Conservation (phyloP, 2,888 invertebrate species). For the Vannuccia rotundouncinata region DNA sequence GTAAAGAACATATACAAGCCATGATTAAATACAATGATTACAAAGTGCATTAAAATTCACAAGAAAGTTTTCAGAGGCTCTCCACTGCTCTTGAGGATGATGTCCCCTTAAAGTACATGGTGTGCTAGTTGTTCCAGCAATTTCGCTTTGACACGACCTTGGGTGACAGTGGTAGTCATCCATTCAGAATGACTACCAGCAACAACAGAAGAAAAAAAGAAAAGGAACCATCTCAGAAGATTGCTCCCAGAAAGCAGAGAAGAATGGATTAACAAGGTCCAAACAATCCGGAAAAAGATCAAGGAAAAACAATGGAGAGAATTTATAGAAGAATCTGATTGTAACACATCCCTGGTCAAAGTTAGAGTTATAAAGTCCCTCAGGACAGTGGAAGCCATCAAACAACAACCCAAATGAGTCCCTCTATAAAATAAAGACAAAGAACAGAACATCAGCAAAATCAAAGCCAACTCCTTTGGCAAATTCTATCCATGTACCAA, state of each 20-base stretch:
- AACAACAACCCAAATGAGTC: constrained; percentile 12
- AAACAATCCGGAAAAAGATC: neutral
- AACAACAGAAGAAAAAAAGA: no score
- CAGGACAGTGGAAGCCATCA: neutral
- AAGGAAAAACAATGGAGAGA: constrained; percentile 11
- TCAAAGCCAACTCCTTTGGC: constrained; percentile 1
- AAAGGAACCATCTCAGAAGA: neutral
- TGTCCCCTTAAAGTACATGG: no score
- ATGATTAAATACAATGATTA: no score
- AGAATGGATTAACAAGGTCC: constrained; percentile 10
- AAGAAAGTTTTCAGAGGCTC: no score
- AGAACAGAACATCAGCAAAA: neutral
- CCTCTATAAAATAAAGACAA: neutral
- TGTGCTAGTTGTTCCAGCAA: no score
- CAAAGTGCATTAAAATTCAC: no score
- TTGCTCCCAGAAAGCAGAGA: constrained; percentile 9
- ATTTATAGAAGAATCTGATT: constrained; percentile 20
- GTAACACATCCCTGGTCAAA: constrained; percentile 2
- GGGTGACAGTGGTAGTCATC: no score
- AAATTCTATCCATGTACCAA: constrained; percentile 10
- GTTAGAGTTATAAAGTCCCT: constrained; percentile 9
- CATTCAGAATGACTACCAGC: no score
- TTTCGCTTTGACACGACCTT: no score
- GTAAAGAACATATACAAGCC: no score
- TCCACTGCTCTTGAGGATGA: no score